phyloP scores from a whole-genome alignment of 2,113 vertebrate species.

The Charadrius vociferus region DNA sequence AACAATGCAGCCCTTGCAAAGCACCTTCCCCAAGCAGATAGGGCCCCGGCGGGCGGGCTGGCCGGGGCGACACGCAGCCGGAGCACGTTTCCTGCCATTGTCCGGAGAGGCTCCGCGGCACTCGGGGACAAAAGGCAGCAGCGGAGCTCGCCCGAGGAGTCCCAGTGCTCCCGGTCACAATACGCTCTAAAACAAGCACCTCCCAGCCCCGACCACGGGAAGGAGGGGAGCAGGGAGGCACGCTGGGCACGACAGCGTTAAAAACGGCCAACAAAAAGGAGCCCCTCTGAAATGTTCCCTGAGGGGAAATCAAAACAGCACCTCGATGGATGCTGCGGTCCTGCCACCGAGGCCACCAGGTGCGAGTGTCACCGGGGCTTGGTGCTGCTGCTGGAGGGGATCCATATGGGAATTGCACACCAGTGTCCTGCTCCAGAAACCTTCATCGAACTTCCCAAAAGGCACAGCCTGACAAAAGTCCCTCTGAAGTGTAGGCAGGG shows the following conservation, averaged over 20 bases:
- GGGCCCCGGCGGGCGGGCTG: slow-evolving; percentile 1
- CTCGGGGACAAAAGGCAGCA: slow-evolving; percentile 36
- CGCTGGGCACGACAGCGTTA: rapidly evolving
- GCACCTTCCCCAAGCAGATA: slow-evolving; percentile 29
- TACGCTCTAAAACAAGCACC: neutral
- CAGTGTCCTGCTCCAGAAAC: neutral
- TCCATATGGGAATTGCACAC: neutral
- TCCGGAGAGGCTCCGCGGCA: neutral
- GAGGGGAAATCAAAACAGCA: neutral
- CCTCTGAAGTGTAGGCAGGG: neutral
- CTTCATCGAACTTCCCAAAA: neutral
- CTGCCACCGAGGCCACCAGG: rapidly evolving
- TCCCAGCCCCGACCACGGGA: rapidly evolving
- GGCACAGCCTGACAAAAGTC: neutral
- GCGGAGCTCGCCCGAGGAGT: neutral
- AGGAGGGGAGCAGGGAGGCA: neutral
- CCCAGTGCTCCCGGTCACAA: neutral
- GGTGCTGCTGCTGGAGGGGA: neutral
- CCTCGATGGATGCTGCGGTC: neutral
- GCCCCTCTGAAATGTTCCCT: neutral
- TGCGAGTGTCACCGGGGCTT: neutral
- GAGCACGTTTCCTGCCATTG: slow-evolving; percentile 71
- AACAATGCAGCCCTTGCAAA: slow-evolving; percentile 71
- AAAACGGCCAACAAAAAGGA: neutral
- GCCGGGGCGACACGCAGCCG: neutral